These are phyloP conservation scores for Haemorhous mexicanus DNA, from an alignment of 2,113 vertebrate genomes.

Conservation along the genomic window DNA sequence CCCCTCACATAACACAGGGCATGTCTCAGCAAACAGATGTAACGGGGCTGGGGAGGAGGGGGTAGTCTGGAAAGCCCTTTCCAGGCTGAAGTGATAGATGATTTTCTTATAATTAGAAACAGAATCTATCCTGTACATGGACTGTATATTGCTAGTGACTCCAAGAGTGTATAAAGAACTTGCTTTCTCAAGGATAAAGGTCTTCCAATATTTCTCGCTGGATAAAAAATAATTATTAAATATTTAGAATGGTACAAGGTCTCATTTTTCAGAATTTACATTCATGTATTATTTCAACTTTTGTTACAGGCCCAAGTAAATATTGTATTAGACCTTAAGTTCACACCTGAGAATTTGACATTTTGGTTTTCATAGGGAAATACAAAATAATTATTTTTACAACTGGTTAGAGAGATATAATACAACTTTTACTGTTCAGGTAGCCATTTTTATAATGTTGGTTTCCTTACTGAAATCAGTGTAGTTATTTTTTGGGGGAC, in stretches of 20 bases:
- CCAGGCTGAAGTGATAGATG: background rate
- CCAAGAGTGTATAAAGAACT: background rate
- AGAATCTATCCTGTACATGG: background rate
- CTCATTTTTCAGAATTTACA: background rate
- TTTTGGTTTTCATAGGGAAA: constrained; percentile 25
- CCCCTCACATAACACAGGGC: background rate
- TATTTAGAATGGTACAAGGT: background rate
- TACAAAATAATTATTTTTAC: constrained; percentile 12
- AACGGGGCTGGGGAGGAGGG: accelerated
- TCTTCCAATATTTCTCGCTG: background rate
- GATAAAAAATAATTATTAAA: background rate
- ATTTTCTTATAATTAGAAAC: background rate
- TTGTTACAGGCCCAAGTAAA: background rate
- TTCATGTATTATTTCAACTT: constrained; percentile 5
- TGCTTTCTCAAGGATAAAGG: background rate
- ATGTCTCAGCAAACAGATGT: background rate
- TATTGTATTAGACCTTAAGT: background rate
- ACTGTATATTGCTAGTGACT: background rate
- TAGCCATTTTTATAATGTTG: background rate
- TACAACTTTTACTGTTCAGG: background rate
- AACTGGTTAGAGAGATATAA: background rate
- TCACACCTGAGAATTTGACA: background rate
- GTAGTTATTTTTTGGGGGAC: background rate
- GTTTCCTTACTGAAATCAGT: background rate
- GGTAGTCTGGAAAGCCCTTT: background rate